Conservation (phyloP, 2,888 invertebrate species). For the Nephrotoma flavescens region DNA sequence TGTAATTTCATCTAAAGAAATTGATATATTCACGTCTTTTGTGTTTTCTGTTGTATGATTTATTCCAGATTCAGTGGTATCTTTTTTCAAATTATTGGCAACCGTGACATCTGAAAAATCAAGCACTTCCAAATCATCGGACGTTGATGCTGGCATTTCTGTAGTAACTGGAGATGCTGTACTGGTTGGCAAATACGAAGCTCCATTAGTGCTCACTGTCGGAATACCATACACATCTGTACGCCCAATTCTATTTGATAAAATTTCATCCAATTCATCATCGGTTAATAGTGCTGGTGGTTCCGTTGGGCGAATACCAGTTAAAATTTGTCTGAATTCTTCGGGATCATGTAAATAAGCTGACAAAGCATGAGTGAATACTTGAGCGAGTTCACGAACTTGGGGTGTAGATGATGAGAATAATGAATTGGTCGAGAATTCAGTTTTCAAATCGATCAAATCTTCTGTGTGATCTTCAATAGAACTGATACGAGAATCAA, state of each 20-base stretch:
- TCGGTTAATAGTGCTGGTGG: constrained; percentile 40
- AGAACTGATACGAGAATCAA: not conserved
- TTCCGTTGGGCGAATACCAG: constrained; percentile 65
- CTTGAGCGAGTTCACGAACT: constrained; percentile 64
- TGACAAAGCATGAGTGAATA: constrained; percentile 69
- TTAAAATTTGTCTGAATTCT: constrained; percentile 60
- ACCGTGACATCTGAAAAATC: constrained; percentile 57
- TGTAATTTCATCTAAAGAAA: constrained; percentile 10
- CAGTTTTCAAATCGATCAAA: constrained; percentile 38
- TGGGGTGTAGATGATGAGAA: constrained; percentile 37
- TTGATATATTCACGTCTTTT: constrained; percentile 11
- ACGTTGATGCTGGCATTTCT: constrained; percentile 26
- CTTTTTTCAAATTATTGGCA: constrained; percentile 33
- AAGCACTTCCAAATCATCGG: constrained; percentile 59
- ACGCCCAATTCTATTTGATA: constrained; percentile 3
- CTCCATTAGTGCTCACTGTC: constrained; percentile 13
- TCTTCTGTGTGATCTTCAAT: constrained; percentile 2
- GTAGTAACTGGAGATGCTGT: constrained; percentile 38
- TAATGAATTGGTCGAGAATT: constrained; percentile 48
- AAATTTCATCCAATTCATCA: constrained; percentile 18
- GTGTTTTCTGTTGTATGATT: constrained; percentile 13
- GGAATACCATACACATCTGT: constrained; percentile 16
- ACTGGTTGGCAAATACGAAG: constrained; percentile 25
- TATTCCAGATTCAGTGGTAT: constrained; percentile 15
- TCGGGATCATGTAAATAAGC: constrained; percentile 71